Conservation (phyloP, 1,140 invertebrate genomes). For the Berghia stephanieae region DNA sequence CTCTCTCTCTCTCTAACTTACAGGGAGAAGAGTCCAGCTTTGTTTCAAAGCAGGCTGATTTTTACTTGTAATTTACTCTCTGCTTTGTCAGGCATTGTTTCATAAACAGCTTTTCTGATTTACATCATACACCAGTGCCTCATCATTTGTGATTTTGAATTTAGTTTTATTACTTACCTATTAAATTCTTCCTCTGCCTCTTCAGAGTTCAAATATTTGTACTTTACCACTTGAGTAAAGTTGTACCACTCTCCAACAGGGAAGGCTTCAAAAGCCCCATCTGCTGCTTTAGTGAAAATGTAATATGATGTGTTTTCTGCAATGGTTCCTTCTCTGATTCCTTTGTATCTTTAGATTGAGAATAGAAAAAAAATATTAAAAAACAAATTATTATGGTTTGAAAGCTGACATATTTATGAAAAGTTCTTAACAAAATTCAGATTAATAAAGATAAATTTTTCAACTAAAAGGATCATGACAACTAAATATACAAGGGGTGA, state of each 20-base stretch:
- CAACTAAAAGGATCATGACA: too few species aligned
- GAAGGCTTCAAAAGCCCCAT: constrained; percentile 94
- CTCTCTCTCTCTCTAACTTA: too few species aligned
- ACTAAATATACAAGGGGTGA: too few species aligned
- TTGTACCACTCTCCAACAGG: constrained; percentile 93
- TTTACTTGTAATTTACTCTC: neutral
- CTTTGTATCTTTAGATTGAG: constrained; percentile 74
- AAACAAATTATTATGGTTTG: neutral
- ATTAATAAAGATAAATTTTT: too few species aligned
- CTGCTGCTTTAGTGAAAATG: constrained; percentile 92
- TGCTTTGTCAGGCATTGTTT: too few species aligned
- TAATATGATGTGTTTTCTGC: constrained; percentile 95
- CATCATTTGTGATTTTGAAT: too few species aligned
- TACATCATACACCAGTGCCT: too few species aligned
- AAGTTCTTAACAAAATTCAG: too few species aligned
- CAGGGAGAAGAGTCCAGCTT: too few species aligned
- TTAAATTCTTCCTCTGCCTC: constrained; percentile 97
- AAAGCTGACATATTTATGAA: too few species aligned
- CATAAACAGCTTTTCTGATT: too few species aligned
- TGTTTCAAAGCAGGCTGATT: too few species aligned
- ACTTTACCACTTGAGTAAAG: constrained; percentile 87
- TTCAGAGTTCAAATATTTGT: constrained; percentile 92
- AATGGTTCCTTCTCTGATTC: constrained; percentile 91
- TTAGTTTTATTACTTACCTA: constrained; percentile 67
- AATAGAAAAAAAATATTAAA: neutral